phyloP scores from a whole-genome alignment of 2,113 vertebrate genomes.

The Rhabdomys dilectus region DNA sequence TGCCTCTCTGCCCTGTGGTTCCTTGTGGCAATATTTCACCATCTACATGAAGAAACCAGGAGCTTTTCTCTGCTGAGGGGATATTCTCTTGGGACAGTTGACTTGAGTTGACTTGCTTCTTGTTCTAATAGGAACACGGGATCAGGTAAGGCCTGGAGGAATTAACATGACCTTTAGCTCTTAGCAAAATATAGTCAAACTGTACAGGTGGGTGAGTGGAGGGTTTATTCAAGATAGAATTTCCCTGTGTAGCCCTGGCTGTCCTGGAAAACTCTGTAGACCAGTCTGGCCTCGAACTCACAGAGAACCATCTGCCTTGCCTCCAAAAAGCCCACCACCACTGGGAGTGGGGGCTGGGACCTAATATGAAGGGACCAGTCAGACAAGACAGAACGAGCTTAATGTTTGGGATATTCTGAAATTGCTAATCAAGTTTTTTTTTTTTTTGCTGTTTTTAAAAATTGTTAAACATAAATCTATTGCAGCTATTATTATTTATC shows the following conservation, averaged over 20 bases:
- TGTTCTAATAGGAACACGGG: not conserved
- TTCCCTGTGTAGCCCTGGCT: not conserved
- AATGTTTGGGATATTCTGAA: not conserved
- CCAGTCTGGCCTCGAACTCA: not conserved
- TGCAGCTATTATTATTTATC: too few species aligned
- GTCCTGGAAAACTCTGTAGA: not conserved
- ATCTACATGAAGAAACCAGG: not conserved
- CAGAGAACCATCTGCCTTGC: not conserved
- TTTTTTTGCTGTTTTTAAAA: too few species aligned
- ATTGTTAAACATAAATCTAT: too few species aligned
- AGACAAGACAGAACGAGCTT: not conserved
- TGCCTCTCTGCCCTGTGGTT: not conserved
- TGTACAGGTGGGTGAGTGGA: not conserved
- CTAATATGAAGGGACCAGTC: not conserved
- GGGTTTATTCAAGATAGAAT: not conserved
- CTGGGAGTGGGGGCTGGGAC: fast-evolving
- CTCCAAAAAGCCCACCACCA: not conserved
- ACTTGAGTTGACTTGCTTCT: not conserved
- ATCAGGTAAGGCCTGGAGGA: not conserved
- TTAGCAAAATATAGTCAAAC: not conserved
- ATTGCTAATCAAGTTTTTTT: not conserved
- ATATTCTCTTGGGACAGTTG: not conserved
- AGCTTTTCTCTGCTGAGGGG: not conserved
- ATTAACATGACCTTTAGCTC: not conserved
- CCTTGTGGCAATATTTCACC: not conserved